phyloP scores from a whole-genome alignment of 35 echinoderm and acorn worm species.

The Lytechinus variegatus region DNA sequence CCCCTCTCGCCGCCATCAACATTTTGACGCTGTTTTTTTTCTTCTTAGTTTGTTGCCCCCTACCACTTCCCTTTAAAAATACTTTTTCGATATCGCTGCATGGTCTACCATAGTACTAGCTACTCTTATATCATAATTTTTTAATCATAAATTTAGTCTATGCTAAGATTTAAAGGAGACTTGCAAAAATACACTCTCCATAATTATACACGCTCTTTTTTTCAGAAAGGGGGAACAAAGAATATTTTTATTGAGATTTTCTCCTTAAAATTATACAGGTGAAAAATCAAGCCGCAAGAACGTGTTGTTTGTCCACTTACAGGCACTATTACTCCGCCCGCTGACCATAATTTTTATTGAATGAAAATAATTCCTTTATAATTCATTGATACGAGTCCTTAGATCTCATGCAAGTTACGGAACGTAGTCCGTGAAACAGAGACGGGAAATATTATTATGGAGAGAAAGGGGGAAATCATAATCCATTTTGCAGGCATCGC shows the following conservation, averaged over 20 bases:
- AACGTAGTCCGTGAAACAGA: neutral
- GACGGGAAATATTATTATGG: neutral
- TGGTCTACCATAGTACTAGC: too few relatives aligned
- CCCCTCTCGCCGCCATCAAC: too few relatives aligned
- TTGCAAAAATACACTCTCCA: neutral
- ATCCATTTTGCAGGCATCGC: neutral
- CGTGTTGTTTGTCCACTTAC: neutral
- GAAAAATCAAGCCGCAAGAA: slow-evolving; percentile 12
- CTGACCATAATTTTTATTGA: neutral
- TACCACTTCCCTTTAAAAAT: too few relatives aligned
- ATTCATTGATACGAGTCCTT: neutral
- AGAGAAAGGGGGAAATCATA: neutral
- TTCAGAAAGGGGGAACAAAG: neutral
- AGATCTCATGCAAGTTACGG: neutral
- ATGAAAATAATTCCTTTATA: neutral
- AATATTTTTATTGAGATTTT: neutral
- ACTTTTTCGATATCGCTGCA: too few relatives aligned
- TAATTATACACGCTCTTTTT: neutral
- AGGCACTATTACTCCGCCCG: neutral
- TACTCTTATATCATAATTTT: too few relatives aligned
- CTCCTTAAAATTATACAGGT: neutral
- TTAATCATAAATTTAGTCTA: too few relatives aligned
- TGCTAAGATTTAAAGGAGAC: neutral
- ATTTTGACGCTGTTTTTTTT: too few relatives aligned
- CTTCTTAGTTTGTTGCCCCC: too few relatives aligned